Conservation (phyloP, 2,113 vertebrate species). For the Ahaetulla prasina region DNA sequence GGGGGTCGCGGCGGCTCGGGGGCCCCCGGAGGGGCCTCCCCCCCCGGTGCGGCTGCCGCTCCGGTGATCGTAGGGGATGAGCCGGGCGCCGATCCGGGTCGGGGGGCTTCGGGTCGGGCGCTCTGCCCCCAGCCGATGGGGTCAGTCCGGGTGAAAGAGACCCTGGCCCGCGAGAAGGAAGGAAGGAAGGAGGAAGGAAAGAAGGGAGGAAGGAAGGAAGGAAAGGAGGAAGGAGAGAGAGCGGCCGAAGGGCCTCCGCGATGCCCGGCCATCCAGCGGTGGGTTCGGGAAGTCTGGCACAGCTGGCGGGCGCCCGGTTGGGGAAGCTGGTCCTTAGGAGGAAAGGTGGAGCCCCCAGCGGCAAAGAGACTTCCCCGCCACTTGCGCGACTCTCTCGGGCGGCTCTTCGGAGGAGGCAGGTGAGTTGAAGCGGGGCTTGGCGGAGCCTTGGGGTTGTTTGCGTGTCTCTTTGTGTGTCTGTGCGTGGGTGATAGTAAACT, state of each 20-base stretch:
- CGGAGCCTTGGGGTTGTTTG: neutral
- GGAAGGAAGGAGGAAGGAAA: neutral
- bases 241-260: neutral
- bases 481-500: neutral
- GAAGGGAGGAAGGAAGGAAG: too few species aligned
- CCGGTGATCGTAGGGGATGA: neutral
- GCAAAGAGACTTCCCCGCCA: neutral
- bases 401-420: neutral
- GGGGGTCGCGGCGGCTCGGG: neutral
- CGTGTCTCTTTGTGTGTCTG: neutral
- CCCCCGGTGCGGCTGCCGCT: neutral
- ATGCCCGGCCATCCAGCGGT: neutral
- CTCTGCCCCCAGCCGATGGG: neutral
- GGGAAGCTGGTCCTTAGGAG: neutral
- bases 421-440: neutral
- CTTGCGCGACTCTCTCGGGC: neutral
- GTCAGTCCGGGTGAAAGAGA: neutral
- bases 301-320: neutral
- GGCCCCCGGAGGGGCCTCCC: neutral
- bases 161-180: neutral
- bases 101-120: neutral
- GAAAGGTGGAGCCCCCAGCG: neutral
- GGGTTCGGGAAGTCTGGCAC: neutral
- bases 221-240: too few species aligned
- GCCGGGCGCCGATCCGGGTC: neutral